Evolutionary conservation across 2,113 vertebrate species (phyloP), one percentile per base, ranked within the genome.

Genomic region (Salvelinus alpinus): DNA sequence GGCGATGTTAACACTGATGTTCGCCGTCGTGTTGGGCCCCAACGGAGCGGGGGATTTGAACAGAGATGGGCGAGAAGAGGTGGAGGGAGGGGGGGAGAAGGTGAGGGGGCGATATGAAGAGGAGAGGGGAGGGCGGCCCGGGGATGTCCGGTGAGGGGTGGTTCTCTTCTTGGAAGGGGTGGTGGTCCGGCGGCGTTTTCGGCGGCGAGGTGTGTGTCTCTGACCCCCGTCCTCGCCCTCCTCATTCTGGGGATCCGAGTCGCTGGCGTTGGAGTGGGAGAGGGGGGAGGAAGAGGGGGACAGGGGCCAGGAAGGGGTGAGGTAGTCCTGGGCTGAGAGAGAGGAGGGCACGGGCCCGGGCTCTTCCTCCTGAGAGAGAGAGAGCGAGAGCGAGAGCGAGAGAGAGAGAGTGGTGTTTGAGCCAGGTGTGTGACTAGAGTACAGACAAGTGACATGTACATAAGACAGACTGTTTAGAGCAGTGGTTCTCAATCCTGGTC

Each of bases 271-370:
- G 13, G 93, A 94, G 80, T 92, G 94, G 34, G 94, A 94, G 73
- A 94, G 83, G 18, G 92, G 92, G 12, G 92, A 93, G 51, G 92
- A 93, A 1, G 93, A 93, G 1, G 92, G 93, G 25, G 94, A 94
- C 27, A 94, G 92, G 68, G 94, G 93, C 94, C 94, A 94, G 27
- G 94, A 94, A 0, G 94, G 93, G 62, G 92, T 93, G 81, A 94
- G 87, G n/a, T 91, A 93, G 6, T 93, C 93, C 83, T 91, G 88
- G 65, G 86, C 57, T 3, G 91, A 83, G 48, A 92, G 65, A 24
- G 38, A 44, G 8, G 38, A 11, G 38, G 90, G 68, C n/a, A 90
- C 78, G 1, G 88, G 88, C 14, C 75, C 54, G 22, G 79, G 72
- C 60, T 94, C 93, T 6, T 93, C 92, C 83, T 93, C 93, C 93